Evolutionary conservation across 2,113 vertebrate species (phyloP), one percentile per base, ranked within the genome.

Genomic region (Fregetta grallaria): DNA sequence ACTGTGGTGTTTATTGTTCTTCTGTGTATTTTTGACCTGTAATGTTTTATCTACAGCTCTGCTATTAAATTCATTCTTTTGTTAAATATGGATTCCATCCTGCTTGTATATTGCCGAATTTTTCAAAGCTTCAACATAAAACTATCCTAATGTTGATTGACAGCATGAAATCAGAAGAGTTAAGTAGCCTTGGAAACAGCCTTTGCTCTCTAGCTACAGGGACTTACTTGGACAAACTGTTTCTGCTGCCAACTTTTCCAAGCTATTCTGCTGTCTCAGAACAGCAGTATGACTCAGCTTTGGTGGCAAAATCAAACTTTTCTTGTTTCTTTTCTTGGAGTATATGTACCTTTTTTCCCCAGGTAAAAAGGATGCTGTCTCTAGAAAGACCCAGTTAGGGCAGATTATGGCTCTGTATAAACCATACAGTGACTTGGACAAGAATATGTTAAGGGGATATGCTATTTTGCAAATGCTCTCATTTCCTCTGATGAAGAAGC

Each of bases 11-110:
- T 98, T 97, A 97, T 97, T 94, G 76, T 95, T 96, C 97, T 97
- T 96, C 95, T 97, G 96, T 97, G 72, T 97, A 97, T 97, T 98
- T 98, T 97, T 98, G 94, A 97, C 97, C 94, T 97, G 95, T 94
- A 97, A 95, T 97, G 92, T 96, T 97, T 97, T 96, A 96, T 89
- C 87, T 97, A 38, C 74, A 96, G 63, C 82, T 90, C 78, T 92
- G 84, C 59, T 72, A 53, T 87, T 85, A 94, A 87, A 95, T 85
- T 49, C 47, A 44, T 13, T 84, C 36, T 81, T 92, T 95, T 83
- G 70, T 75, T 34, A 25, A 90, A 30, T 74, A 63, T 83, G 52
- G 23, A 84, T 95, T 90, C 29, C 22, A 40, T 75, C 68, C 56
- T 81, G 62, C 87, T 62, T 82, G 22, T 45, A 85, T 81, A 87